Evolutionary conservation across 2,888 invertebrate genomes (phyloP).

Genomic region (Platycheirus rosarum): DNA sequence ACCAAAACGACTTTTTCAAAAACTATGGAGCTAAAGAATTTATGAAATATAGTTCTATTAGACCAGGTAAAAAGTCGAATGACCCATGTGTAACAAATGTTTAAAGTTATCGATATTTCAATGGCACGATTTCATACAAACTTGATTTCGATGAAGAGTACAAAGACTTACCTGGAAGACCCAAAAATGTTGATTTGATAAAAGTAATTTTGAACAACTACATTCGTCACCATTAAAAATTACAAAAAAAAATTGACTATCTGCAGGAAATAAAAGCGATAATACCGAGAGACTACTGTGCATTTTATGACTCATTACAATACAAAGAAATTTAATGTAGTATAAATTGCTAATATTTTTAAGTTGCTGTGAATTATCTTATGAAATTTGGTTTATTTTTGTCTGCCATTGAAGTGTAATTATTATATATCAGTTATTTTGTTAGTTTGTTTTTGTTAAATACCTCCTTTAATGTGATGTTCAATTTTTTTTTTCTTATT

Average conservation of each 20-base stretch:
- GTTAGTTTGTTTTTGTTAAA: too few relatives aligned
- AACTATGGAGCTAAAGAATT: constrained; percentile 10
- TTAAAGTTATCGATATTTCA: not conserved
- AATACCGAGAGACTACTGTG: not conserved
- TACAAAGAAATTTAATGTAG: not conserved
- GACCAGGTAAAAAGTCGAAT: constrained; percentile 24
- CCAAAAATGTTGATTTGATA: constrained; percentile 1
- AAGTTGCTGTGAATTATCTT: not conserved
- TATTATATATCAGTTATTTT: too few relatives aligned
- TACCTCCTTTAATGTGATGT: too few relatives aligned
- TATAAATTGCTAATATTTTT: not conserved
- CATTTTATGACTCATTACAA: not conserved
- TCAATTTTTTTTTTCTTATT: too few relatives aligned
- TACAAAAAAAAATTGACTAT: too few relatives aligned
- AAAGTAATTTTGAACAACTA: too few relatives aligned
- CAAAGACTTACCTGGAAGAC: constrained; percentile 1
- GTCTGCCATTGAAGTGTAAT: not conserved
- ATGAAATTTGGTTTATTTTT: not conserved
- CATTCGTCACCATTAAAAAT: too few relatives aligned
- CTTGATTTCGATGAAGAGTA: not conserved
- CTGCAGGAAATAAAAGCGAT: too few relatives aligned
- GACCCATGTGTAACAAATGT: constrained; percentile 13
- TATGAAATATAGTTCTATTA: constrained; percentile 13
- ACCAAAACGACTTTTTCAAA: constrained; percentile 7
- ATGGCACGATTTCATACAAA: constrained; percentile 1